Percentiles rank a stretch among this genome's conserved stretches.
phyloP scores from a whole-genome alignment of 64 coral and sea anemone species.

The Montipora cactus region DNA sequence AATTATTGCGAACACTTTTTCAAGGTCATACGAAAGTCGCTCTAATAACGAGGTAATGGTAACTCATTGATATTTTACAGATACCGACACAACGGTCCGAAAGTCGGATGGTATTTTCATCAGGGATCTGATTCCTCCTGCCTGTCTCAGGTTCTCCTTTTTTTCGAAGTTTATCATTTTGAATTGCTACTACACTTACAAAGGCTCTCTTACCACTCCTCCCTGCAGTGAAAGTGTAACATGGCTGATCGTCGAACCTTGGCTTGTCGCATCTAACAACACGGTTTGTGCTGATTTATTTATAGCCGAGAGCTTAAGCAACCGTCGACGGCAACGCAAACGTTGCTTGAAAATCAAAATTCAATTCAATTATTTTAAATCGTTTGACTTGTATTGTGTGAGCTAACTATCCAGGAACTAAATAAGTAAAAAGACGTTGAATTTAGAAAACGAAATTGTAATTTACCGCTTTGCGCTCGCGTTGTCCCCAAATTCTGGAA shows the following conservation, averaged over 20 bases:
- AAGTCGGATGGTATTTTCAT: neutral
- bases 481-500: no score
- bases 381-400: no score
- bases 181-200: constrained; percentile 26
- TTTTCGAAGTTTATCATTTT: neutral
- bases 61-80: neutral
- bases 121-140: neutral
- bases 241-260: neutral
- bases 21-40: no score
- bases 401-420: no score
- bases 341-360: neutral
- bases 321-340: neutral
- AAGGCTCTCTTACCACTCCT: constrained; percentile 67
- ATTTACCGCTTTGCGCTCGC: no score
- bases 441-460: no score
- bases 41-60: neutral
- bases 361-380: neutral
- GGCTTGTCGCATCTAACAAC: neutral
- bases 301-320: neutral
- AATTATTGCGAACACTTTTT: no score
- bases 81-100: neutral
- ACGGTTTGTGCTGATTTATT: constrained; percentile 1
- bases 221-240: constrained; percentile 39
- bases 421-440: no score
- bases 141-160: no score